Conservation (phyloP, 2,888 invertebrate species). For the Eristalis pertinax region DNA sequence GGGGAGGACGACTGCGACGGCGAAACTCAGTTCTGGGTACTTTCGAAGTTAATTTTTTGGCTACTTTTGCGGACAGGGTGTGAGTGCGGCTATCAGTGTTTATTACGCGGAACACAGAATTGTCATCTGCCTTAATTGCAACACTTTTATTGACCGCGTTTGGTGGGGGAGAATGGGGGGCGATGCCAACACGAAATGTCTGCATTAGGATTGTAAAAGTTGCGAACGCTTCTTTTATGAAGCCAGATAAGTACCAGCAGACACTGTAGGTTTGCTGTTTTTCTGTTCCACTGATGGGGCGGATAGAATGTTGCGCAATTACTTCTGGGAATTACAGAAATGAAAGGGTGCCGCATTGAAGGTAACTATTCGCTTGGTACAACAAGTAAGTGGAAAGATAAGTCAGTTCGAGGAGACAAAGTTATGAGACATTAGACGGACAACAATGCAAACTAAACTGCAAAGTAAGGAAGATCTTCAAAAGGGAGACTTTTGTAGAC, state of each 20-base stretch:
- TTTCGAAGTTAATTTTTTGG: conserved; percentile 58
- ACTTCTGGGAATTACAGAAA: not conserved
- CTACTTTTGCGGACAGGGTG: conserved; percentile 40
- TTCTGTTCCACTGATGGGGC: not conserved
- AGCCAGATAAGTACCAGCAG: conserved; percentile 7
- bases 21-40: conserved; percentile 33
- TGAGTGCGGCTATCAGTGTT: conserved; percentile 57
- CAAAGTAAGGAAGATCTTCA: conserved; percentile 2
- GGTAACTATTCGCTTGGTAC: not conserved
- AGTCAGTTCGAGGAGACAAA: not conserved
- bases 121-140: conserved; percentile 63
- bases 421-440: not conserved
- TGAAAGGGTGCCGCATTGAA: not conserved
- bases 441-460: conserved; percentile 4
- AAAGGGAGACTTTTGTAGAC: conserved; percentile 1
- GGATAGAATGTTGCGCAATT: not conserved
- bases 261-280: not conserved
- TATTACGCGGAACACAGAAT: conserved; percentile 58
- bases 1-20: conserved; percentile 1
- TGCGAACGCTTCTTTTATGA: conserved; percentile 1
- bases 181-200: not conserved
- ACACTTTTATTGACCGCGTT: conserved; percentile 42
- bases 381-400: not conserved
- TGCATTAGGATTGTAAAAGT: conserved; percentile 3
- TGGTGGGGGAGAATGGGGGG: not conserved